Evolutionary conservation across 2,113 vertebrate species (phyloP).

Genomic region (Lampris incognitus): DNA sequence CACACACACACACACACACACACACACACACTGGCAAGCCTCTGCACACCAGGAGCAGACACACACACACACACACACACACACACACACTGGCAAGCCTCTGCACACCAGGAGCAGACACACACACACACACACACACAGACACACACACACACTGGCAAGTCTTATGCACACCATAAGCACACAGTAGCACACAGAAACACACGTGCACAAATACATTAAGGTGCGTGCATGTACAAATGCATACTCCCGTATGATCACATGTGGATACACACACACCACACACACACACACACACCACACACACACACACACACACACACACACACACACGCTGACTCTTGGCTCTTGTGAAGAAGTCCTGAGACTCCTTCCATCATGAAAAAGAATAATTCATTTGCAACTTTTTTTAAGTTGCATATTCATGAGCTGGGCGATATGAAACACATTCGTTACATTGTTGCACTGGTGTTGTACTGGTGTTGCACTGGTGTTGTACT

Average conservation of each 20-base stretch:
- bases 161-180: no score
- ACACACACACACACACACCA: no score
- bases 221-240: conserved; percentile 15
- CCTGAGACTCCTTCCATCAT: conserved; percentile 58
- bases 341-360: conserved; percentile 46
- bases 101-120: no score
- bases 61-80: not conserved
- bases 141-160: not conserved
- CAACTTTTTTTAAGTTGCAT: conserved; percentile 39
- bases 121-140: conserved; percentile 2
- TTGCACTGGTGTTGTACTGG: conserved; percentile 44
- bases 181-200: not conserved
- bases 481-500: conserved; percentile 51
- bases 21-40: not conserved
- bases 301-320: not conserved
- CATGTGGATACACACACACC: no score
- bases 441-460: conserved; percentile 59
- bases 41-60: no score
- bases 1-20: conserved; percentile 21
- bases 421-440: conserved; percentile 61
- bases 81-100: not conserved
- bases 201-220: not conserved
- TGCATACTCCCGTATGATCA: conserved; percentile 3
- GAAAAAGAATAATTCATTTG: conserved; percentile 73
- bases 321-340: not conserved